Evolutionary conservation across 23 tunicate genomes (phyloP), one percentile per base, ranked within the genome.

Genomic region (Ascidia mentula): DNA sequence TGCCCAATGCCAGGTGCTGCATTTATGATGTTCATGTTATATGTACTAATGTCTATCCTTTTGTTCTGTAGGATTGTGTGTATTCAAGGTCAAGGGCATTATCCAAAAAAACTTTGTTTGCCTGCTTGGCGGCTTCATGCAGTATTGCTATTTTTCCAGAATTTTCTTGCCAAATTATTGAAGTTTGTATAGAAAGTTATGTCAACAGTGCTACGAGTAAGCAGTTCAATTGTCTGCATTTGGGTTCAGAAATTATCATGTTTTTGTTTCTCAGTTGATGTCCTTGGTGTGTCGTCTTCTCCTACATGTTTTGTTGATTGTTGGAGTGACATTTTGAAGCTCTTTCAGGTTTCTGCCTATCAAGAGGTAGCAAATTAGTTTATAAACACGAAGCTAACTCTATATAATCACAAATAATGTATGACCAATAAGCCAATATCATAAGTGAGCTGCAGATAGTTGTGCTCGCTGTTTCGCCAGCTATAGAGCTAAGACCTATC

Each of bases 21-120:
- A 42, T 15, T 15, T 42, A 9, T 69, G 18, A 17, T 17, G 18
- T 17, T 45, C 18, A 18, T 17, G 17, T 45, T 17, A 45, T 45
- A 17, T 17, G 60, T 45, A 45, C 17, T 17, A 45, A 18, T 45
- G n/a, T n/a, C n/a, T n/a, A n/a, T n/a, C n/a, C n/a, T n/a, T n/a
- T n/a, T n/a, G n/a, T 7, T 31, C 37, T 72, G 12, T 38, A 86
- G 90, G 84, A 79, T 38, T 86, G 90, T 59, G 65, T 59, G 18
- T 86, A 86, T 65, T 45, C 79, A 22, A 69, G 76, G 20, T 86
- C 90, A 0, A 59, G 90, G 4, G 59, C 83, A 22, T 28, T 86
- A 36, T 45, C 79, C 38, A 71, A 72, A 3, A 30, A 32, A 6
- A 86, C 90, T 12, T 28, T 86, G 22, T 40, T 86, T 0, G 72